Conservation (phyloP, 2,888 invertebrate genomes). For the Mechanitis messenoides region DNA sequence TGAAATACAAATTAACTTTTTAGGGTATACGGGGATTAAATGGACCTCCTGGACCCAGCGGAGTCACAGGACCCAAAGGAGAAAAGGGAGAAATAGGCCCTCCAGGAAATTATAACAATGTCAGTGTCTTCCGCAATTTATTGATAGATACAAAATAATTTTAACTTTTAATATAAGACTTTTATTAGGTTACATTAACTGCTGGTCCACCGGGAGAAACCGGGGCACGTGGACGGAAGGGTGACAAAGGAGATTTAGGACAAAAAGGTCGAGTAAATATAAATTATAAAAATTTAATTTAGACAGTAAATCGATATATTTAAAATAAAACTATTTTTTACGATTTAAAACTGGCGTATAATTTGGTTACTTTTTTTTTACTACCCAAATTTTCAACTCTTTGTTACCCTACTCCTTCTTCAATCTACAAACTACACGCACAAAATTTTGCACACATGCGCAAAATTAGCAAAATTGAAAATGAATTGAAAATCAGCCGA, state of each 20-base stretch:
- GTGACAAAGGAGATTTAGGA: conserved; percentile 55
- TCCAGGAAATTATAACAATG: conserved; percentile 51
- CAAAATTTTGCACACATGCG: too few species aligned
- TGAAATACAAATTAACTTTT: conserved; percentile 19
- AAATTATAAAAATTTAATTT: neutral
- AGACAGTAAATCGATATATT: too few species aligned
- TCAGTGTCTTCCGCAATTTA: conserved; percentile 34
- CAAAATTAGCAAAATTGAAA: too few species aligned
- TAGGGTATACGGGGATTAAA: conserved; percentile 54
- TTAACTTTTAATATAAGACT: neutral
- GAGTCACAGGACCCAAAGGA: conserved; percentile 48
- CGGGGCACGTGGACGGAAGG: conserved; percentile 46
- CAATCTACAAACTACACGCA: too few species aligned
- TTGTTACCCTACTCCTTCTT: too few species aligned
- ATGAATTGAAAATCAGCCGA: too few species aligned
- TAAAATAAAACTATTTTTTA: too few species aligned
- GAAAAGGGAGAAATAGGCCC: conserved; percentile 67
- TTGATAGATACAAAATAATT: neutral
- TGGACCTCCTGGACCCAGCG: conserved; percentile 42
- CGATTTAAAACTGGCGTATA: too few species aligned
- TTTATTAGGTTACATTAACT: conserved; percentile 37
- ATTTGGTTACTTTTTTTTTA: too few species aligned
- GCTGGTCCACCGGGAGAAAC: conserved; percentile 41
- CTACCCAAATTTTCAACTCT: too few species aligned
- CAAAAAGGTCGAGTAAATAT: conserved; percentile 44